A percentile compares a stretch with the other conserved stretches of the same genome.
Evolutionary conservation across 2,797 vertebrate genomes (phyloP).

Genomic region (Rhynchonycteris naso): DNA sequence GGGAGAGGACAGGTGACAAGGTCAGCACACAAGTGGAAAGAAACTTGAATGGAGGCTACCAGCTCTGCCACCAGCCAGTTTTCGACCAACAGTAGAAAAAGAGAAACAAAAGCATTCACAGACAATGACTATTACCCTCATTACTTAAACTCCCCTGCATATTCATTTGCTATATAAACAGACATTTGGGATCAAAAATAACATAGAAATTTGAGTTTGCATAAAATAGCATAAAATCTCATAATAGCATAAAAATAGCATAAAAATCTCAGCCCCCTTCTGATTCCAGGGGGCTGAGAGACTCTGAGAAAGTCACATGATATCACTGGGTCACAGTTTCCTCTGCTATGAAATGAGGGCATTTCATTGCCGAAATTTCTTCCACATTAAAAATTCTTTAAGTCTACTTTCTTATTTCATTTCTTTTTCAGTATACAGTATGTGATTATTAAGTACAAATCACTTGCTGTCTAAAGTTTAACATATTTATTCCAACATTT

Average conservation of each 20-base stretch:
- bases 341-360: background rate
- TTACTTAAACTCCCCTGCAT: background rate
- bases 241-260: background rate
- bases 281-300: background rate
- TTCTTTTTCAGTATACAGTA: background rate
- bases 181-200: background rate
- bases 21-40: background rate
- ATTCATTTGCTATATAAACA: background rate
- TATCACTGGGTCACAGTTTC: background rate
- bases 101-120: background rate
- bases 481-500: background rate
- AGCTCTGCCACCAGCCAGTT: background rate
- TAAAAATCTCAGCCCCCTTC: background rate
- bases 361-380: background rate
- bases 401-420: background rate
- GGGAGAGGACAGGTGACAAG: background rate
- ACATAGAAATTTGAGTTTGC: background rate
- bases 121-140: background rate
- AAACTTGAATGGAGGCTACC: background rate
- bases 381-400: background rate
- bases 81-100: background rate
- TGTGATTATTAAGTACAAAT: background rate
- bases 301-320: background rate
- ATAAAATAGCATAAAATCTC: too few species aligned
- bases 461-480: background rate